These are phyloP conservation scores for Micromussa lordhowensis DNA, from an alignment of 92 coral and sea anemone genomes.

Conservation along the genomic window DNA sequence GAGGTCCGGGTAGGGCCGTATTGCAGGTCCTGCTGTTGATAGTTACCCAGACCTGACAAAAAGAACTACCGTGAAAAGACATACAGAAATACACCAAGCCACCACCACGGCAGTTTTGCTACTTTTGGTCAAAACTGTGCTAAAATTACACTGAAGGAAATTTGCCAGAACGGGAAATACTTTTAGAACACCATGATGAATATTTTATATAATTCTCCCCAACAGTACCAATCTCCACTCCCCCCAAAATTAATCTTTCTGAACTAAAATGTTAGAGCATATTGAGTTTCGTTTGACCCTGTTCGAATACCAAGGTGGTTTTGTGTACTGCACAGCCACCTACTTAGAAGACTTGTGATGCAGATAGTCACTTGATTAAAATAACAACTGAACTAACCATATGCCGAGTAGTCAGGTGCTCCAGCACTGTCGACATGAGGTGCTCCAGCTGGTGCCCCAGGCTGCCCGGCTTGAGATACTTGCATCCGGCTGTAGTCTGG, in stretches of 20 bases:
- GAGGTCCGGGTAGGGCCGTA: slow-evolving; percentile 81
- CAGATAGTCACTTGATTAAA: background rate
- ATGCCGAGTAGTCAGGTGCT: slow-evolving; percentile 39
- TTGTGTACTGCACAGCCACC: background rate
- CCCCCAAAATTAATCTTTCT: no score
- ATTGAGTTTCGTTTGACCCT: background rate
- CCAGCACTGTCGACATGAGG: slow-evolving; percentile 26
- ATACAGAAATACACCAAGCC: background rate
- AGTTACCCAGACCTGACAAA: slow-evolving; percentile 76
- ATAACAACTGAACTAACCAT: slow-evolving; percentile 4
- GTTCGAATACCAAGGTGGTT: no score
- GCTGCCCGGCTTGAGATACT: slow-evolving; percentile 40
- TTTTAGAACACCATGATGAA: no score
- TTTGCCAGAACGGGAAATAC: no score
- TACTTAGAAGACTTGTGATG: no score
- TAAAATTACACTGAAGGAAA: background rate
- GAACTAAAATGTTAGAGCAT: no score
- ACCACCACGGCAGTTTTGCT: no score
- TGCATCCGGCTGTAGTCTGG: slow-evolving; percentile 38
- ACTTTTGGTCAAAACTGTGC: background rate
- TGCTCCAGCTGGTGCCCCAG: slow-evolving; percentile 38
- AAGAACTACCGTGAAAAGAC: background rate
- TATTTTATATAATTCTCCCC: no score
- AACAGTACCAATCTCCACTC: no score
- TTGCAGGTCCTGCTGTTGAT: slow-evolving; percentile 84